phyloP scores from a whole-genome alignment of 2,797 vertebrate species.

The Pseudochromis fuscus region DNA sequence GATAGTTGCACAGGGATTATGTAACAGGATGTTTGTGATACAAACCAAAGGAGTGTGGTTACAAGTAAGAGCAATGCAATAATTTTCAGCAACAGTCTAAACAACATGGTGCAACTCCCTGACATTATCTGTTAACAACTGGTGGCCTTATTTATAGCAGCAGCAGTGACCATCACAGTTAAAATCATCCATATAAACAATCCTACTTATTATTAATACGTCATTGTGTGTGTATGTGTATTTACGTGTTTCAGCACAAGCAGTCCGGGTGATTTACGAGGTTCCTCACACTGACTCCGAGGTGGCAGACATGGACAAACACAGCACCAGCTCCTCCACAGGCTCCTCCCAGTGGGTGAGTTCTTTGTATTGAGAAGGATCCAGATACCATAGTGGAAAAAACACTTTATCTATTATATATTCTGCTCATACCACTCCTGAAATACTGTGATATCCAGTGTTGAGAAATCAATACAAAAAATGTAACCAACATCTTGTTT shows the following conservation, averaged over 20 bases:
- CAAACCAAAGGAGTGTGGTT: background rate
- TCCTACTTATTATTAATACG: too few relatives aligned
- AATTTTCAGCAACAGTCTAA: background rate
- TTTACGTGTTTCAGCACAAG: conserved; percentile 33
- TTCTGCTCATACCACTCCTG: too few relatives aligned
- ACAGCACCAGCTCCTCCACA: conserved; percentile 68
- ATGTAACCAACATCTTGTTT: conserved; percentile 30
- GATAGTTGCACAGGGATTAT: too few relatives aligned
- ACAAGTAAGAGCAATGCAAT: background rate
- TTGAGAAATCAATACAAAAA: background rate
- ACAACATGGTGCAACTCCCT: background rate
- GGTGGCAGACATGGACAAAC: conserved; percentile 58
- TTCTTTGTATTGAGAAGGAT: too few relatives aligned
- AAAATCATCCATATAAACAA: too few relatives aligned
- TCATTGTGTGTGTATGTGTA: background rate
- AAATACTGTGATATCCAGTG: too few relatives aligned
- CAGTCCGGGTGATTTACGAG: conserved; percentile 73
- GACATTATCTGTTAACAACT: background rate
- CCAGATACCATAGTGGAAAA: too few relatives aligned
- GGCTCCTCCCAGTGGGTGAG: conserved; percentile 79
- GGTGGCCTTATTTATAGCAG: too few relatives aligned
- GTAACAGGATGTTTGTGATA: background rate
- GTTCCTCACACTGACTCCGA: conserved; percentile 69
- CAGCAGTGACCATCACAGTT: too few relatives aligned
- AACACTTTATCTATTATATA: too few relatives aligned